A percentile compares a stretch with the other conserved stretches of the same genome.
phyloP scores from a whole-genome alignment of 2,888 invertebrate species.

The Malachius bipustulatus region DNA sequence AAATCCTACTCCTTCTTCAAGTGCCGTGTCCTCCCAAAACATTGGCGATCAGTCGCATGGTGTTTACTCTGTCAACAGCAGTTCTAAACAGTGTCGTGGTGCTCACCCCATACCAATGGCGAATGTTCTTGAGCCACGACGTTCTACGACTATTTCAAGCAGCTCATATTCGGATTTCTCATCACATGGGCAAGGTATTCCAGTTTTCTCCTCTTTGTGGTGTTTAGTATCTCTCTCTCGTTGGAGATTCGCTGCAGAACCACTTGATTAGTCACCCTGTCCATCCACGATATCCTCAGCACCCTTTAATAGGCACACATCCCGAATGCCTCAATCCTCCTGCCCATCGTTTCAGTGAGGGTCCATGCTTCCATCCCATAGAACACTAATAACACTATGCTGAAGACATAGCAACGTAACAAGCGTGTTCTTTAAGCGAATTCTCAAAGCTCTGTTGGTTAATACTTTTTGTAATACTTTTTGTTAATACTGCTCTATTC shows the following conservation, averaged over 20 bases:
- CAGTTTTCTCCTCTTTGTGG: conserved; percentile 1
- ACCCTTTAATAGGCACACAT: background rate
- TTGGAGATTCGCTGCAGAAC: background rate
- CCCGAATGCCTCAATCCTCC: background rate
- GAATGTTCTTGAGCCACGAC: conserved; percentile 1
- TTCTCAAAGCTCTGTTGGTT: conserved; percentile 3
- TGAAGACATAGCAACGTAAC: conserved; percentile 2
- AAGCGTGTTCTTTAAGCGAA: conserved; percentile 1
- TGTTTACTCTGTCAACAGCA: conserved; percentile 1
- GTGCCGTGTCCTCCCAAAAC: conserved; percentile 3
- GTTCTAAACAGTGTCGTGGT: conserved; percentile 1
- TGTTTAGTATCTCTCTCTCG: background rate
- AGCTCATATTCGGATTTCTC: conserved; percentile 3
- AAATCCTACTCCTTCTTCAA: conserved; percentile 3
- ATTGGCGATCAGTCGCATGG: conserved; percentile 3
- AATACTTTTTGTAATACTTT: background rate
- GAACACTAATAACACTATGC: background rate
- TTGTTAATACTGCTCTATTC: background rate
- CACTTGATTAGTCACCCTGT: background rate
- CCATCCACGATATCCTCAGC: conserved; percentile 3
- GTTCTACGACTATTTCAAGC: too few species aligned
- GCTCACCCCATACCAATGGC: conserved; percentile 1
- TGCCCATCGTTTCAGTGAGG: background rate
- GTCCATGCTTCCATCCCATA: conserved; percentile 1
- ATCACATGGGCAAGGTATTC: conserved; percentile 3